phyloP scores from a whole-genome alignment of 2,113 vertebrate species.

The Ptyas mucosa region DNA sequence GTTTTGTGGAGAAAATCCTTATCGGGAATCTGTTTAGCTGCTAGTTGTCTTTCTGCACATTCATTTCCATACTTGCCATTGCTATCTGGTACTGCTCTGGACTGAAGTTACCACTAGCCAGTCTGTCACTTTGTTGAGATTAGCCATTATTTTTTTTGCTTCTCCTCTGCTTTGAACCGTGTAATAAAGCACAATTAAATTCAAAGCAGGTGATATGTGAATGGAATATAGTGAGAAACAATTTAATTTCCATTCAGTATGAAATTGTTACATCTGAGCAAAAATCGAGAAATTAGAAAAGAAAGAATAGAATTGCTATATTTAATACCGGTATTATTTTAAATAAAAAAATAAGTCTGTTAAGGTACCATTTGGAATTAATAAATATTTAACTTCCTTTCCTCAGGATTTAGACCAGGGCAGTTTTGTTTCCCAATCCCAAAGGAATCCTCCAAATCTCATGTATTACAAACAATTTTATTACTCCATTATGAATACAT shows the following conservation, averaged over 20 bases:
- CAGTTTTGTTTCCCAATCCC: not conserved
- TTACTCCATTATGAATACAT: not conserved
- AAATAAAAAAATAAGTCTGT: not conserved
- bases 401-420: not conserved
- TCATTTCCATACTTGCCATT: slow-evolving; percentile 40
- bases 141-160: slow-evolving; percentile 3
- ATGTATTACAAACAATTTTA: not conserved
- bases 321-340: not conserved
- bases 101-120: not conserved
- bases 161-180: slow-evolving; percentile 4
- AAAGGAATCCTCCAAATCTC: not conserved
- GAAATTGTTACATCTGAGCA: not conserved
- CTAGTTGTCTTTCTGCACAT: slow-evolving; percentile 64
- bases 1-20: slow-evolving; percentile 66
- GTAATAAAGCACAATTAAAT: not conserved
- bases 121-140: slow-evolving; percentile 2
- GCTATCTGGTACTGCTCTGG: slow-evolving; percentile 51
- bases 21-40: slow-evolving; percentile 50
- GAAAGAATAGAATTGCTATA: not conserved
- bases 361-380: not conserved
- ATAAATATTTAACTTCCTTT: not conserved
- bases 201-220: not conserved
- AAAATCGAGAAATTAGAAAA: not conserved
- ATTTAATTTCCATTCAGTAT: not conserved
- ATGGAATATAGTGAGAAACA: not conserved